phyloP scores from a whole-genome alignment of 2,797 vertebrate species.

The Antrozous pallidus region DNA sequence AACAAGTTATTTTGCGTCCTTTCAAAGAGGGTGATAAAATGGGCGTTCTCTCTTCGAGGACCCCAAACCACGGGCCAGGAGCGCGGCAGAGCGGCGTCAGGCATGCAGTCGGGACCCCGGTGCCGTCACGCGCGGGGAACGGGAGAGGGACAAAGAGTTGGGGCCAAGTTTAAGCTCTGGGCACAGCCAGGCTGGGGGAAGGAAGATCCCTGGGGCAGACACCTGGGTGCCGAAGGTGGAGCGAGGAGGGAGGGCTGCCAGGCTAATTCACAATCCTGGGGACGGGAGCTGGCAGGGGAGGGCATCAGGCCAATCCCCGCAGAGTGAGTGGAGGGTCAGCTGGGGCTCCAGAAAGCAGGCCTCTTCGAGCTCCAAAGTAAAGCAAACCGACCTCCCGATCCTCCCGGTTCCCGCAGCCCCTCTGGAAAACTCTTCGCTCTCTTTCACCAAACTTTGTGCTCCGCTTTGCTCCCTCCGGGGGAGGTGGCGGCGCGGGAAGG shows the following conservation, averaged over 20 bases:
- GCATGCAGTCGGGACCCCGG: background rate
- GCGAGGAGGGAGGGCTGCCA: background rate
- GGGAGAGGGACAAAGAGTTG: constrained; percentile 49
- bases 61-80: background rate
- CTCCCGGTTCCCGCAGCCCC: background rate
- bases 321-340: background rate
- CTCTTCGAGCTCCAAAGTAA: background rate
- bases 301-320: background rate
- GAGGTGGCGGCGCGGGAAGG: constrained; percentile 65
- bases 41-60: background rate
- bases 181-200: background rate
- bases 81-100: background rate
- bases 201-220: background rate
- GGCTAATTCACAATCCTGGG: background rate
- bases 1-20: background rate
- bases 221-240: background rate
- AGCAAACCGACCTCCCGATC: background rate
- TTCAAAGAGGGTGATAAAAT: background rate
- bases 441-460: constrained; percentile 23
- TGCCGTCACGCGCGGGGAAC: background rate
- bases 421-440: background rate
- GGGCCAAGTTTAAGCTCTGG: background rate
- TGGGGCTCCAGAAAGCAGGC: background rate
- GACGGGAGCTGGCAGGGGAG: background rate
- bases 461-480: background rate